phyloP scores from a whole-genome alignment of 2,888 invertebrate genomes.

The Myathropa florea region DNA sequence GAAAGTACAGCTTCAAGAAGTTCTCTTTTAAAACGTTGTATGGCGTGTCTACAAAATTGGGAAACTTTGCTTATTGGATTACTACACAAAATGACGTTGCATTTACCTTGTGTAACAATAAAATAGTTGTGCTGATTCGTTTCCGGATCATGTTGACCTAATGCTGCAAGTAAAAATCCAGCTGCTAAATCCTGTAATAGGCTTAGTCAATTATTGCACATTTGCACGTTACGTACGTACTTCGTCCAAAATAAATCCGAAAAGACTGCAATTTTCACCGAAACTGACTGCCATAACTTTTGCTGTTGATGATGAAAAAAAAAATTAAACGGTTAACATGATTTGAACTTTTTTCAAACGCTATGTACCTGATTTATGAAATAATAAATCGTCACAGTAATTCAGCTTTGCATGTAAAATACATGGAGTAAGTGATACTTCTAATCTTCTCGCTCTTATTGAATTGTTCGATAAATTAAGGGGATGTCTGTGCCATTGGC shows the following conservation, averaged over 20 bases:
- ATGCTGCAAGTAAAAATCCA: not conserved
- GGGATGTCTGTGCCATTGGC: too few relatives aligned
- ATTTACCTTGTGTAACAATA: not conserved
- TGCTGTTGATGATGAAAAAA: not conserved
- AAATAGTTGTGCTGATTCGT: not conserved
- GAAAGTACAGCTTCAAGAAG: constrained; percentile 1
- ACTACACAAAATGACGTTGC: too few relatives aligned
- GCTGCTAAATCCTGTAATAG: not conserved
- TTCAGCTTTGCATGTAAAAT: too few relatives aligned
- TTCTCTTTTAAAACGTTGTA: not conserved
- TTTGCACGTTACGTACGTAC: not conserved
- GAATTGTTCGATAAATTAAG: too few relatives aligned
- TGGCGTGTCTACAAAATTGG: not conserved
- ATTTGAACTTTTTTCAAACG: not conserved
- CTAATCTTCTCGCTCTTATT: too few relatives aligned
- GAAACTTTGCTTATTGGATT: too few relatives aligned
- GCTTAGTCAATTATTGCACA: not conserved
- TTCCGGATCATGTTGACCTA: not conserved
- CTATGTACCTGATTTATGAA: too few relatives aligned
- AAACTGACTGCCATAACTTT: not conserved
- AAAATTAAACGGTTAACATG: not conserved
- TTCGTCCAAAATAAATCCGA: not conserved
- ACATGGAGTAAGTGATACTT: too few relatives aligned
- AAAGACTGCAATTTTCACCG: not conserved
- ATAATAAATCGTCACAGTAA: too few relatives aligned